Percentiles rank a stretch among this genome's conserved stretches.
Conservation (phyloP, 35 echinoderm and acorn worm species). For the Diadema setosum region DNA sequence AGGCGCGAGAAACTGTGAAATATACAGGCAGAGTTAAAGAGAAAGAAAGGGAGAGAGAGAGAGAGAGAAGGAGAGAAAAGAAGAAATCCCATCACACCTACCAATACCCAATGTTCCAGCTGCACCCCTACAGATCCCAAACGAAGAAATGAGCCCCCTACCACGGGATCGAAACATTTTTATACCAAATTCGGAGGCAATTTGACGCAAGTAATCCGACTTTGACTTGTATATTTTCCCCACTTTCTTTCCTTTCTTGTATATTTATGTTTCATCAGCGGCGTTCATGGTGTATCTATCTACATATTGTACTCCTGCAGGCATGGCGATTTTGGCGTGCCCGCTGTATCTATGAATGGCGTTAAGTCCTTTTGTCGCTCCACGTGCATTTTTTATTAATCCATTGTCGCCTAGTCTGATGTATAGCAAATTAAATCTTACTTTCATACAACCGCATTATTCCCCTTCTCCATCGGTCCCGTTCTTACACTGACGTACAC, state of each 20-base stretch:
- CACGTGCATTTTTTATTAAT: not conserved
- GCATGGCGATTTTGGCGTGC: not conserved
- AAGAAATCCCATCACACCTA: too few species aligned
- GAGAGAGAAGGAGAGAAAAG: too few species aligned
- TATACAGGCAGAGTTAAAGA: too few species aligned
- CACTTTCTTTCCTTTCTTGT: not conserved
- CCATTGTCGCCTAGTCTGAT: not conserved
- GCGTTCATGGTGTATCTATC: not conserved
- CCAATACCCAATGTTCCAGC: too few species aligned
- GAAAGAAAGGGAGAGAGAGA: too few species aligned
- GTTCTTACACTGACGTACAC: not conserved
- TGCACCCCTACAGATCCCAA: too few species aligned
- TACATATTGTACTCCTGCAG: not conserved
- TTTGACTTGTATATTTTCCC: constrained; percentile 7
- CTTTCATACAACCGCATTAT: constrained; percentile 4
- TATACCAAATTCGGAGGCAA: not conserved
- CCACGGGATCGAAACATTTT: too few species aligned
- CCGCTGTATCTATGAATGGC: constrained; percentile 4
- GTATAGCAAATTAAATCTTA: constrained; percentile 16
- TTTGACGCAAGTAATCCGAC: not conserved
- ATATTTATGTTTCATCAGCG: not conserved
- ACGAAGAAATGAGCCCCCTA: too few species aligned
- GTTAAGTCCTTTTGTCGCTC: constrained; percentile 6
- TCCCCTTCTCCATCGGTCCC: not conserved
- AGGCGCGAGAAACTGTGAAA: too few species aligned